phyloP scores from a whole-genome alignment of 2,113 vertebrate genomes.

The Turdus rufiventris region DNA sequence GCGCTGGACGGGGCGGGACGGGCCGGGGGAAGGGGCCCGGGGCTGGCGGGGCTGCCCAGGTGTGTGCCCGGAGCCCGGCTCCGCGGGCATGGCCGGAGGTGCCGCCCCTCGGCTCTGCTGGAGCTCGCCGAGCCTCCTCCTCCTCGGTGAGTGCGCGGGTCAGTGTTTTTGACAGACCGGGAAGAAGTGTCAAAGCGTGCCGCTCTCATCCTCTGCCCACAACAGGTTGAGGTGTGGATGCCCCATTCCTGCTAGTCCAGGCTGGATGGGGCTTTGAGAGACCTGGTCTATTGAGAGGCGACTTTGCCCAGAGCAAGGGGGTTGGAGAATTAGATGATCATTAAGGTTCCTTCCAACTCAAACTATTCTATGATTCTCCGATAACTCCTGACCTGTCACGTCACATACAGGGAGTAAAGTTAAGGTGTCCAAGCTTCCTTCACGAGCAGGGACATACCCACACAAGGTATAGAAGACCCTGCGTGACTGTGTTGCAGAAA shows the following conservation, averaged over 20 bases:
- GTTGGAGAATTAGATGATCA: background rate
- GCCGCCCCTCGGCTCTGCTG: background rate
- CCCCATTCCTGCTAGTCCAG: background rate
- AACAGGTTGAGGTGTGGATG: too few species aligned
- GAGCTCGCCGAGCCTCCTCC: background rate
- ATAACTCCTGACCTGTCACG: background rate
- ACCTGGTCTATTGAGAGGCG: background rate
- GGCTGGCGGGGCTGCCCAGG: background rate
- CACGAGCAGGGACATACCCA: fast-evolving
- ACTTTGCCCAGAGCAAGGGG: too few species aligned
- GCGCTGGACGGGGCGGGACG: background rate
- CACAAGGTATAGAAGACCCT: background rate
- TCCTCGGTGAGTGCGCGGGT: fast-evolving
- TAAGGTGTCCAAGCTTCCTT: background rate
- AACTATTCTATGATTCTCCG: background rate
- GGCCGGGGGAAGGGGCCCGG: background rate
- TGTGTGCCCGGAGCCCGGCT: background rate
- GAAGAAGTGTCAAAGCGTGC: background rate
- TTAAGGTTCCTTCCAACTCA: background rate
- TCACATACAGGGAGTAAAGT: background rate
- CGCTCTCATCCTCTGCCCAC: fast-evolving
- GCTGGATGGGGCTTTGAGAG: background rate
- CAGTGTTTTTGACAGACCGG: fast-evolving
- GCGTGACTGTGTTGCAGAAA: background rate
- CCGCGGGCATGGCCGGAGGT: fast-evolving